These are phyloP conservation scores for Myodes glareolus DNA, from an alignment of 2,113 vertebrate species.

Conservation along the genomic window DNA sequence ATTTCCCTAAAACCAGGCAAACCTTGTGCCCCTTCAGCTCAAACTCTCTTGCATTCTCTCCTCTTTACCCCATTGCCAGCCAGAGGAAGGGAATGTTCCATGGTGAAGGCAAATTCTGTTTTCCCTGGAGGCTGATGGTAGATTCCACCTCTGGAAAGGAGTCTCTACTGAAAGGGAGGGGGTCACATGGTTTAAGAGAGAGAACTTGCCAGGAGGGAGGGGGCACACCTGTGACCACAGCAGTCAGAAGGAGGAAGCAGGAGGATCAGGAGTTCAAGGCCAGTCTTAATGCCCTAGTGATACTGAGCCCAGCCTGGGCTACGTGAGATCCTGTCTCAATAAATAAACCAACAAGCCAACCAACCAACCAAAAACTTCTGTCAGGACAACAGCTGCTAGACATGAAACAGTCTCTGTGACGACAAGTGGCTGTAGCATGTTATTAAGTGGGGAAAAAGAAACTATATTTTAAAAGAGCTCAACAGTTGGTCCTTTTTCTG, in stretches of 20 bases:
- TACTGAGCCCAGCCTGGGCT: neutral
- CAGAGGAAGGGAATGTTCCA: neutral
- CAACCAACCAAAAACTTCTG: neutral
- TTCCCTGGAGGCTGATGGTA: neutral
- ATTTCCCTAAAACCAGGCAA: neutral
- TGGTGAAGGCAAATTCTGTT: neutral
- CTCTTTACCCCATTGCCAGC: neutral
- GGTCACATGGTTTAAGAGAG: neutral
- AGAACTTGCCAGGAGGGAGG: neutral
- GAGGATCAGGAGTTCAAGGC: neutral
- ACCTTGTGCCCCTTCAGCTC: neutral
- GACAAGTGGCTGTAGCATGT: neutral
- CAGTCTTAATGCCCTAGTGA: neutral
- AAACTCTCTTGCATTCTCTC: neutral
- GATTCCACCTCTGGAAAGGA: neutral
- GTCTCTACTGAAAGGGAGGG: neutral
- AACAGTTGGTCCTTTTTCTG: neutral
- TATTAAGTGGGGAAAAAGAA: neutral
- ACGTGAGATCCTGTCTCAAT: neutral
- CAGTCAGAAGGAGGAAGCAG: neutral
- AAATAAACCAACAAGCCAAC: neutral
- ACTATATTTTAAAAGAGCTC: conserved; percentile 5
- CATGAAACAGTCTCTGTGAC: neutral
- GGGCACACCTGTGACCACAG: neutral
- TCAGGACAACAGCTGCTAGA: neutral